Percentiles rank a stretch among this genome's conserved stretches.
Conservation (phyloP, 1,140 invertebrate species). For the Halesus radiatus region DNA sequence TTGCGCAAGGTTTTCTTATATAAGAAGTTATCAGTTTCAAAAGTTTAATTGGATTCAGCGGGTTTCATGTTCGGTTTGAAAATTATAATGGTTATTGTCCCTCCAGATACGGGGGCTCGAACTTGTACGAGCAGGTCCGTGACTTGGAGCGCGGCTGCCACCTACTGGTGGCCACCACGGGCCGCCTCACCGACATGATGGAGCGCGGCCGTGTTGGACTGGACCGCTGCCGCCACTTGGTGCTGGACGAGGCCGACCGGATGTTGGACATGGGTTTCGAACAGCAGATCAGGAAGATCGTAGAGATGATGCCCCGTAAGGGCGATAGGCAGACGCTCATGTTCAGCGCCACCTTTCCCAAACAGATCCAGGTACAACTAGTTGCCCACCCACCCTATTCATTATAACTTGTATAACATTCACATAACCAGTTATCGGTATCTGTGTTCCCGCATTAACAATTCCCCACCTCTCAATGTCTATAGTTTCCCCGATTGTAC, state of each 20-base stretch:
- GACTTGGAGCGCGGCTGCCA: slow-evolving; percentile 82
- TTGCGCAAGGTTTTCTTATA: no score
- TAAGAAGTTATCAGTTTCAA: no score
- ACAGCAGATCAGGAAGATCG: slow-evolving; percentile 82
- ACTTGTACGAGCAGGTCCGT: slow-evolving; percentile 81
- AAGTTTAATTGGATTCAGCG: no score
- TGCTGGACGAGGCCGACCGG: slow-evolving; percentile 90
- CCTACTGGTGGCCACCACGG: slow-evolving; percentile 91
- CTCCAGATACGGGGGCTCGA: slow-evolving; percentile 89
- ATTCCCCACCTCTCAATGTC: no score
- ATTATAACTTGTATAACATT: no score
- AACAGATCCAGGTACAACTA: slow-evolving; percentile 77
- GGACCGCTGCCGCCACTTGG: slow-evolving; percentile 86
- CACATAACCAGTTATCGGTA: no score
- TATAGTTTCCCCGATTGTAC: no score
- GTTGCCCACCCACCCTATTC: no score
- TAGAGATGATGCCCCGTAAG: slow-evolving; percentile 81
- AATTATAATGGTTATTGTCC: slow-evolving; percentile 62
- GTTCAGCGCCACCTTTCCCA: slow-evolving; percentile 92
- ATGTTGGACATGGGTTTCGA: slow-evolving; percentile 92
- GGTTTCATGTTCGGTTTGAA: no score
- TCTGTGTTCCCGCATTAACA: no score
- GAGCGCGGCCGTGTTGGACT: slow-evolving; percentile 77
- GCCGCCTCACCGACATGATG: slow-evolving; percentile 87
- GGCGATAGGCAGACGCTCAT: slow-evolving; percentile 89